These are phyloP conservation scores for Drosophila truncata DNA, from an alignment of 1,140 invertebrate species.

Conservation along the genomic window DNA sequence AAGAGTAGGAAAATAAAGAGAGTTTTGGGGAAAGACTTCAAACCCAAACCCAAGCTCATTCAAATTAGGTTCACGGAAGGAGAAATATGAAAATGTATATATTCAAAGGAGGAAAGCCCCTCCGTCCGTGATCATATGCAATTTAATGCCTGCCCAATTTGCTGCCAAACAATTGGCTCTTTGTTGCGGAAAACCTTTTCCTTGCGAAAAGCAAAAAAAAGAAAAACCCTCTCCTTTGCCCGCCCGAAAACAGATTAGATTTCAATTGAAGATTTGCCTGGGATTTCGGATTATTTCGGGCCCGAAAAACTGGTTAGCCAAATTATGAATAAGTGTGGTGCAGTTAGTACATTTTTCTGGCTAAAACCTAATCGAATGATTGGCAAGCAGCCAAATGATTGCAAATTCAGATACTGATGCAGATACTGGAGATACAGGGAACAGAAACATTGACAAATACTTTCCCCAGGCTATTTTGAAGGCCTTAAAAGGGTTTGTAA, in stretches of 20 bases:
- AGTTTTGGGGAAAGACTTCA: neutral
- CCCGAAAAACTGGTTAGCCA: slow-evolving; percentile 23
- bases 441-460: neutral
- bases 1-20: slow-evolving; percentile 2
- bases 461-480: neutral
- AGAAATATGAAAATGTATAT: slow-evolving; percentile 13
- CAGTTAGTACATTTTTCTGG: slow-evolving; percentile 14
- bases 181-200: slow-evolving; percentile 31
- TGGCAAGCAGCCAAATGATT: slow-evolving; percentile 25
- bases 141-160: slow-evolving; percentile 45
- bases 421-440: neutral
- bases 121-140: slow-evolving; percentile 49
- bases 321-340: slow-evolving; percentile 39
- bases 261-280: slow-evolving; percentile 41
- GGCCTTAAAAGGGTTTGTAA: neutral
- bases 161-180: slow-evolving; percentile 35
- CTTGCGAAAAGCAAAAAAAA: neutral
- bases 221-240: slow-evolving; percentile 1
- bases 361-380: slow-evolving; percentile 23
- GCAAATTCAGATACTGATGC: neutral
- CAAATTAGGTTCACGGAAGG: slow-evolving; percentile 51
- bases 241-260: slow-evolving; percentile 30
- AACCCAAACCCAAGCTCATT: slow-evolving; percentile 15
- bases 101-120: slow-evolving; percentile 25
- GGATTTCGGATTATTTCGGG: neutral